phyloP scores from a whole-genome alignment of 2,888 invertebrate genomes.

The Anoncus sp. region DNA sequence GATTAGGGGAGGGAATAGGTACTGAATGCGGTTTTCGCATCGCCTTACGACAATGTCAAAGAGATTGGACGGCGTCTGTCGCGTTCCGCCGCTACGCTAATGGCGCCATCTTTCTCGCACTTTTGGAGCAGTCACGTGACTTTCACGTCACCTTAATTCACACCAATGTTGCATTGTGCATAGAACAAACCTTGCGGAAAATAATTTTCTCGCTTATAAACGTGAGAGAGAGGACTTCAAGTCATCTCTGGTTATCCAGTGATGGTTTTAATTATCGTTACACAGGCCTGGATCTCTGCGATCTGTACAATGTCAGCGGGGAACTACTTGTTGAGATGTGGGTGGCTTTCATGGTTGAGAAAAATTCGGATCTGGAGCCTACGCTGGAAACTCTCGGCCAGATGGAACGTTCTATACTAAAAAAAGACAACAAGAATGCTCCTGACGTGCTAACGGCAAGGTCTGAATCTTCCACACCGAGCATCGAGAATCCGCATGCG shows the following conservation, averaged over 20 bases:
- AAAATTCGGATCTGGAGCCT: slow-evolving; percentile 64
- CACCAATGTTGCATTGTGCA: neutral
- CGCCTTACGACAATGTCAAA: too few species aligned
- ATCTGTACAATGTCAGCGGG: slow-evolving; percentile 70
- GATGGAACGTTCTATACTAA: slow-evolving; percentile 68
- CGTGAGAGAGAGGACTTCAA: too few species aligned
- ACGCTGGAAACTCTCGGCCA: slow-evolving; percentile 71
- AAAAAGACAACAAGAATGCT: slow-evolving; percentile 42
- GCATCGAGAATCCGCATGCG: slow-evolving; percentile 1
- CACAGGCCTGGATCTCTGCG: slow-evolving; percentile 77
- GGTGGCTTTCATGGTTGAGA: slow-evolving; percentile 74
- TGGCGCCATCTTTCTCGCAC: neutral
- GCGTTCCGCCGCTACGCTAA: neutral
- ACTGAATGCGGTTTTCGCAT: too few species aligned
- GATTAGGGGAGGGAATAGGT: too few species aligned
- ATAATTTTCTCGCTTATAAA: slow-evolving; percentile 11
- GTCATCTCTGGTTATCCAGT: neutral
- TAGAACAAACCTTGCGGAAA: neutral
- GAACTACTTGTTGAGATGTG: slow-evolving; percentile 77
- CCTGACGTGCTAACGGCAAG: neutral
- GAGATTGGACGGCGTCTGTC: neutral
- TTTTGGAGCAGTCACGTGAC: too few species aligned
- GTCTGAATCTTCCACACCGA: slow-evolving; percentile 9
- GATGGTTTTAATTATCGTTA: neutral
- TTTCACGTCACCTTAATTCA: slow-evolving; percentile 22